Conservation (phyloP, 2,888 invertebrate genomes). For the Candidula unifasciata region DNA sequence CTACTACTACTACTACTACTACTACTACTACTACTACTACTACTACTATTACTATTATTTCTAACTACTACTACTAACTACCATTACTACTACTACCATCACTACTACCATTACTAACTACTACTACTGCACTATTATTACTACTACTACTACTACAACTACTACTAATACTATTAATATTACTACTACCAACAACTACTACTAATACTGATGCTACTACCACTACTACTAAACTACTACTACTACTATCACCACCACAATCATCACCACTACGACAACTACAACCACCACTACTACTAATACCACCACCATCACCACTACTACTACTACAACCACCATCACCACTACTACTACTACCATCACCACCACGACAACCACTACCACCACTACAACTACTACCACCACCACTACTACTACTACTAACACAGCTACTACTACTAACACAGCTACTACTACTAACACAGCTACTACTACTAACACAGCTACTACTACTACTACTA, state of each 20-base stretch:
- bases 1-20: conserved; percentile 1
- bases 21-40: conserved; percentile 1
- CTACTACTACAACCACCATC: not conserved
- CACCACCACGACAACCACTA: not conserved
- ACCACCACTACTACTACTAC: conserved; percentile 11
- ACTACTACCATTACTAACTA: too few species aligned
- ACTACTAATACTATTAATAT: too few species aligned
- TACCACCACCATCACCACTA: not conserved
- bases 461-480: too few species aligned
- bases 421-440: not conserved
- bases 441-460: too few species aligned
- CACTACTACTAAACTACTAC: not conserved
- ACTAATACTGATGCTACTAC: too few species aligned
- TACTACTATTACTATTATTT: conserved; percentile 1
- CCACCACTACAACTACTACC: not conserved
- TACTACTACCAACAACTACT: too few species aligned
- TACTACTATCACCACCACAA: not conserved
- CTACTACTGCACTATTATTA: too few species aligned
- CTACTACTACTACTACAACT: too few species aligned
- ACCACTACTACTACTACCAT: not conserved
- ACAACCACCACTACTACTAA: not conserved
- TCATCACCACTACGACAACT: not conserved
- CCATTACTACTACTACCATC: too few species aligned
- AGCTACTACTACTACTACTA: too few species aligned
- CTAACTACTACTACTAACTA: too few species aligned